Conservation (phyloP, 2,797 vertebrate species). For the Xenops minutus region DNA sequence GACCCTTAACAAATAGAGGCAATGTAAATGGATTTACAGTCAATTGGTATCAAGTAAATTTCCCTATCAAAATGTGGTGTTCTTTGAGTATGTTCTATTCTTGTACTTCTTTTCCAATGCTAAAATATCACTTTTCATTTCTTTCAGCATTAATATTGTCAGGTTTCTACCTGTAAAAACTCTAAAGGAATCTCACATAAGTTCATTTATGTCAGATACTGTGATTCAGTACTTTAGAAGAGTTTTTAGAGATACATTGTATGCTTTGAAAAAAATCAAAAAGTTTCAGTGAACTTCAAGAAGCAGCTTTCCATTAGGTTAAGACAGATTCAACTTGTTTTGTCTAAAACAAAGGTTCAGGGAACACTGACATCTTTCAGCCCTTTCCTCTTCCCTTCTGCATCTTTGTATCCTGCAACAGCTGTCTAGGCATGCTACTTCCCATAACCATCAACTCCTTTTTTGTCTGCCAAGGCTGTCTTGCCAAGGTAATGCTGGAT, state of each 20-base stretch:
- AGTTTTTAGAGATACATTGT: background rate
- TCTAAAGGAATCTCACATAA: accelerated
- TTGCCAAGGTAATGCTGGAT: background rate
- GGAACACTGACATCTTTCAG: background rate
- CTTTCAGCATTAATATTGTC: background rate
- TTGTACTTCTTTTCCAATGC: background rate
- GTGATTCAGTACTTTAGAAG: background rate
- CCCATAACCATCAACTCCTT: background rate
- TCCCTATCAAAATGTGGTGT: background rate
- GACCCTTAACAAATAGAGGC: background rate
- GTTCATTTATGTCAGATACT: background rate
- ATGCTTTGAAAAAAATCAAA: background rate
- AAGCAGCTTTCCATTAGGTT: background rate
- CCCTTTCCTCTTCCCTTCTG: background rate
- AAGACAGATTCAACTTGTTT: background rate
- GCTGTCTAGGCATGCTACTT: background rate
- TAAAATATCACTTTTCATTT: background rate
- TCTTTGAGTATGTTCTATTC: background rate
- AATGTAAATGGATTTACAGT: background rate
- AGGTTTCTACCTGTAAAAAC: background rate
- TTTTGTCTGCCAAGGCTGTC: background rate
- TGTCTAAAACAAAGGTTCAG: background rate
- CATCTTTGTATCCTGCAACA: background rate
- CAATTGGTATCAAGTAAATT: background rate
- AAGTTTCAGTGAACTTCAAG: background rate